phyloP scores from a whole-genome alignment of 2,888 invertebrate genomes.

The Colletes collaris region DNA sequence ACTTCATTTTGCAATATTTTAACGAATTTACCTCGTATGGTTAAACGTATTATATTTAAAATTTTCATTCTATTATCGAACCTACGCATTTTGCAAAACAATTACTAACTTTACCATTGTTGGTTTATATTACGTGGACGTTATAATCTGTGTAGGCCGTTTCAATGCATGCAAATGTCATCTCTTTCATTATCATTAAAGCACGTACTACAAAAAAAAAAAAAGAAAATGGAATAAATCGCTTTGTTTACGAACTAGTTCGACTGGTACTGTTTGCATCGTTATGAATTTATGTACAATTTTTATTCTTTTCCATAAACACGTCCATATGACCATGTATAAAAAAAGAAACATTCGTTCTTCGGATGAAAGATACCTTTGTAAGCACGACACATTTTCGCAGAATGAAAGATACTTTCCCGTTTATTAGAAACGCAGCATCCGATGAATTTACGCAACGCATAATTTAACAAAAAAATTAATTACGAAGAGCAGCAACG shows the following conservation, averaged over 20 bases:
- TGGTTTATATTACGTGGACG: too few relatives aligned
- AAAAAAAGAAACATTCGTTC: not conserved
- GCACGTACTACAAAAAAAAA: not conserved
- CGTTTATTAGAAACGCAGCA: not conserved
- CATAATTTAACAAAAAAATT: too few relatives aligned
- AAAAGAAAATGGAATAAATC: not conserved
- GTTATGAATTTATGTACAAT: conserved; percentile 6
- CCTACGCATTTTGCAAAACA: too few relatives aligned
- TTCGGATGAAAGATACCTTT: not conserved
- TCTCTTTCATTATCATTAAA: not conserved
- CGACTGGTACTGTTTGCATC: conserved; percentile 3
- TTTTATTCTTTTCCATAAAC: not conserved
- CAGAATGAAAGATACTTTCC: not conserved
- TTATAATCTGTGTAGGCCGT: not conserved
- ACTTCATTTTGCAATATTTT: too few relatives aligned
- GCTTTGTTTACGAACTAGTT: conserved; percentile 27
- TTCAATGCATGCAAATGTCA: not conserved
- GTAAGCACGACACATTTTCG: not conserved
- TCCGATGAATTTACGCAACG: not conserved
- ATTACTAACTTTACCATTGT: too few relatives aligned
- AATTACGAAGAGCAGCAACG: too few relatives aligned
- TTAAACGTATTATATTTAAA: too few relatives aligned
- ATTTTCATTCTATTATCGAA: too few relatives aligned
- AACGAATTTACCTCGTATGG: too few relatives aligned
- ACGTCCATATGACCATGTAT: not conserved